Base-by-base conservation (phyloP, 2,113 vertebrate species). In the Helogale parvula region DNA sequence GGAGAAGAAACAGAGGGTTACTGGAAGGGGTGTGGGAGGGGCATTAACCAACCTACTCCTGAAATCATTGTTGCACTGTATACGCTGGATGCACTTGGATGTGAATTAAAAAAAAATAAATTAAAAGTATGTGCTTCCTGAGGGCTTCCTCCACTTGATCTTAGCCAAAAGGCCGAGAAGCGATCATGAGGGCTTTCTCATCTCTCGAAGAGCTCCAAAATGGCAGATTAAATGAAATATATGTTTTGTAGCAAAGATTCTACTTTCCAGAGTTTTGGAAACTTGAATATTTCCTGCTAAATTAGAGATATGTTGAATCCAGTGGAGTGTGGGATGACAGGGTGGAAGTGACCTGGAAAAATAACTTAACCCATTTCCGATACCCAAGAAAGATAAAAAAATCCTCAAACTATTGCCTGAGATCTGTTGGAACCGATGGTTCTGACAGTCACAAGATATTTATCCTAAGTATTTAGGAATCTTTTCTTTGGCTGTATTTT, bases 231-330 rank as follows among this genome's bases (percentile, higher is more conserved):
- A 97, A 16, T 60, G 41, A 96, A 35, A 47, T 95, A 71, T 41
- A 0, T 38, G 33, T 98, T 96, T 65, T 94, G 88, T 93, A 81
- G 65, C 89, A 93, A 97, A 95, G 87, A 19, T 2, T 82, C 17
- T 77, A 68, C 54, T 98, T 23, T 10, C 87, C 14, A 50, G 21
- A 0, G 2, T 47, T 38, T 96, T 87, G 87, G 81, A 71, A 95
- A 74, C 76, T 54, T 63, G 83, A 96, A 93, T 13, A 77, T 93
- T 96, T 98, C 92, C 89, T 88, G 63, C 82, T 94, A 81, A 72
- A 89, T 85, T 80, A 29, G 92, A 97, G 87, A 89, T 85, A 88
- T 2, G 33, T 3, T 15, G 10, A 45, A 10, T 94, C 82, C 38
- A 86, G 1, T 0, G 63, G 77, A 65, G 47, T 80, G 80, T 82